These are phyloP conservation scores for Epsilonema sp. DNA, from an alignment of 2,888 invertebrate species.

Conservation along the genomic window DNA sequence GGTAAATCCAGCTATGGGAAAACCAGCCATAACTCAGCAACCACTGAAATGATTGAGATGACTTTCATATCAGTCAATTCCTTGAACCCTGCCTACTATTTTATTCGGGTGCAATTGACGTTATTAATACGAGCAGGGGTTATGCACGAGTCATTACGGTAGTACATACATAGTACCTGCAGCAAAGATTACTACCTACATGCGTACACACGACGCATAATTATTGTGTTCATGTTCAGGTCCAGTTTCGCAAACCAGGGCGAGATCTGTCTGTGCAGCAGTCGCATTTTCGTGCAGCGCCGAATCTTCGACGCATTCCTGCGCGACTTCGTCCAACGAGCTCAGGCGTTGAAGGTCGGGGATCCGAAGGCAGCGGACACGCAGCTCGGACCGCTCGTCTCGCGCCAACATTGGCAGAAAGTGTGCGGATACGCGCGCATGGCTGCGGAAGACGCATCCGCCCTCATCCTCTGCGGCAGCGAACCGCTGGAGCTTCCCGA, in stretches of 20 bases:
- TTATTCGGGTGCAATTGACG: not conserved
- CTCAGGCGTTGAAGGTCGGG: slow-evolving; percentile 6
- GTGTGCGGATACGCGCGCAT: slow-evolving; percentile 20
- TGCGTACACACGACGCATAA: too few relatives aligned
- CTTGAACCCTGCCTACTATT: too few relatives aligned
- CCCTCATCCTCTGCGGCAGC: slow-evolving; percentile 32
- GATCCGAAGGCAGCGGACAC: slow-evolving; percentile 12
- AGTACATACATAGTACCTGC: too few relatives aligned
- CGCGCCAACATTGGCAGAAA: slow-evolving; percentile 34
- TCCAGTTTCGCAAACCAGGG: slow-evolving; percentile 40
- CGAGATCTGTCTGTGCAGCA: slow-evolving; percentile 40
- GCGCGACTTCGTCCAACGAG: slow-evolving; percentile 27
- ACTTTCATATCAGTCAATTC: too few relatives aligned
- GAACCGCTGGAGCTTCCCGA: slow-evolving; percentile 25
- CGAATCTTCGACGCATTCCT: slow-evolving; percentile 34
- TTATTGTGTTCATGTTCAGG: too few relatives aligned
- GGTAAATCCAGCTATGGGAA: too few relatives aligned
- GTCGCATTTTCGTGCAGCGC: slow-evolving; percentile 38
- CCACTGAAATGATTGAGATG: too few relatives aligned
- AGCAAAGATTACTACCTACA: too few relatives aligned
- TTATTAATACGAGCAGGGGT: too few relatives aligned
- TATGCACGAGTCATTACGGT: too few relatives aligned
- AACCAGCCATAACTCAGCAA: too few relatives aligned
- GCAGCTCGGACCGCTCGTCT: slow-evolving; percentile 35
- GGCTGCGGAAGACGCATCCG: slow-evolving; percentile 33